Evolutionary conservation across 1,140 invertebrate species (phyloP), one percentile per base, ranked within the genome.

Genomic region (Antheraea pernyi): DNA sequence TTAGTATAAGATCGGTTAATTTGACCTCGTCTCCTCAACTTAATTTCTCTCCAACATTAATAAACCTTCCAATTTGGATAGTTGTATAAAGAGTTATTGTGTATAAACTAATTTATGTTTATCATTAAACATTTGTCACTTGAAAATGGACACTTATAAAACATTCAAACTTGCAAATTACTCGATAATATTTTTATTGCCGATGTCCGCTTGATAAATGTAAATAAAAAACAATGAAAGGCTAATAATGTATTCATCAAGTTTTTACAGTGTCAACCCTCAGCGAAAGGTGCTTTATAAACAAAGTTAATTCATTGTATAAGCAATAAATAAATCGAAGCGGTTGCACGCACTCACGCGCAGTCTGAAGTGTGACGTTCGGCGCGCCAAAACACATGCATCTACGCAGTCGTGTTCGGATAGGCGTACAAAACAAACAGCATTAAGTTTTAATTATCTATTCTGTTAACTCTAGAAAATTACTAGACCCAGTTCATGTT

Each of bases 331-430:
- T 88, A 84, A 86, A 74, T 58, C 61, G 67, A 67, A 71, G 79
- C 79, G 76, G 80, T 79, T 82, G 87, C 86, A 91, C 79, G 85
- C 86, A 88, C 82, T 86, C 82, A 83, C 79, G 85, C 84, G 85
- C 83, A 83, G 71, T 84, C 83, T 79, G 81, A 79, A 76, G 77
- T 79, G 76, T 76, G 85, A 84, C 86, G 59, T 22, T 60, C 9
- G 19, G 19, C 19, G 59, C 87, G 86, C 86, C 88, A 91, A 89
- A 80, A 79, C 69, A 66, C 53, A 74, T 74, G 70, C 69, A 68
- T 71, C 73, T 68, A 58, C 37, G 48, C 65, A 69, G 22, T 30
- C 48, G 22, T 30, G 48, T 30, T 64, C 62, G 10, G 39, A 64
- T 42, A 64, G 8, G 30, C 60, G 11, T 16, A 66, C 42, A 53